Evolutionary conservation across 2,113 vertebrate genomes (phyloP).

Genomic region (Sphaerodactylus townsendi): DNA sequence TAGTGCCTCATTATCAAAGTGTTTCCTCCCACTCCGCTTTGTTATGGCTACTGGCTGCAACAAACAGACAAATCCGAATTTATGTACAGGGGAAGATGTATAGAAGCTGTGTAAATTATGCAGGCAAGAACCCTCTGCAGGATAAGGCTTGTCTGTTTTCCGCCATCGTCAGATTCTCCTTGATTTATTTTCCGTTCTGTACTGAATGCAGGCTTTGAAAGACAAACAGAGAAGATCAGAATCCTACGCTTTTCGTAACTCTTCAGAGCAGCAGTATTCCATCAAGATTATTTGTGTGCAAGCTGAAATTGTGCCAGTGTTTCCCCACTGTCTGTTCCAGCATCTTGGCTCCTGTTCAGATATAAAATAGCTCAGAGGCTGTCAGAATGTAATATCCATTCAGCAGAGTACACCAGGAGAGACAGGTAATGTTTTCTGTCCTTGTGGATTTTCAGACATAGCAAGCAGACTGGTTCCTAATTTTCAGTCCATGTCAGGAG

Average conservation of each 20-base stretch:
- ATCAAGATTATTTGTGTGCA: neutral
- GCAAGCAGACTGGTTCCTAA: neutral
- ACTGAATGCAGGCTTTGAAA: neutral
- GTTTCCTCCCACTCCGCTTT: neutral
- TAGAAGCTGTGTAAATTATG: neutral
- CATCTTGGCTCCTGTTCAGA: neutral
- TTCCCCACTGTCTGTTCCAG: neutral
- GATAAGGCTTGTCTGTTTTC: neutral
- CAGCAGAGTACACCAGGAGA: neutral
- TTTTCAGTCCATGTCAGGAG: neutral
- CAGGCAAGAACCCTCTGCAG: fast-evolving
- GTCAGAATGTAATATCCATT: neutral
- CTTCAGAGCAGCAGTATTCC: neutral
- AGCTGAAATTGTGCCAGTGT: neutral
- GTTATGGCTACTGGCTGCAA: neutral
- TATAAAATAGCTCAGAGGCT: neutral
- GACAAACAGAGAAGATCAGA: fast-evolving
- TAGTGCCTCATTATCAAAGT: neutral
- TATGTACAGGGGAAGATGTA: fast-evolving
- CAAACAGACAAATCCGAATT: neutral
- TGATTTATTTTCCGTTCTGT: neutral
- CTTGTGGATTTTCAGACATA: neutral
- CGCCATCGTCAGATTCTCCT: neutral
- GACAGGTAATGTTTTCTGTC: slow-evolving; percentile 3
- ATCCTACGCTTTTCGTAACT: neutral